Evolutionary conservation across 2,113 vertebrate genomes (phyloP).

Genomic region (Pavo muticus): DNA sequence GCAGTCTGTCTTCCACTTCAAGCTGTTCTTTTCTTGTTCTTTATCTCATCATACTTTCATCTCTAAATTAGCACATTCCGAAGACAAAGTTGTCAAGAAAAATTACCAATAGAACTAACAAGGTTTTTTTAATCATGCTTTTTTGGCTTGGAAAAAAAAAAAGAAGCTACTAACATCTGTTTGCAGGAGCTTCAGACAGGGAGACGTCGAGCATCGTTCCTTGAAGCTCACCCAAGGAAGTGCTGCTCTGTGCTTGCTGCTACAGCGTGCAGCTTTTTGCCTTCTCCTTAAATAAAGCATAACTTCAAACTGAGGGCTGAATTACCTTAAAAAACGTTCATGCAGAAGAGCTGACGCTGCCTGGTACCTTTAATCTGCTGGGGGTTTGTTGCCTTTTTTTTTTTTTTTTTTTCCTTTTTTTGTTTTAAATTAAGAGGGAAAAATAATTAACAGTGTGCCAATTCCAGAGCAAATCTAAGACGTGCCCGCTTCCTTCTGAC

Average conservation of each 20-base stretch:
- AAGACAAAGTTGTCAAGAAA: slow-evolving; percentile 46
- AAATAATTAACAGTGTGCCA: slow-evolving; percentile 3
- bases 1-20: neutral
- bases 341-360: neutral
- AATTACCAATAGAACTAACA: slow-evolving; percentile 4
- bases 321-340: neutral
- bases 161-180: slow-evolving; percentile 32
- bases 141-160: neutral
- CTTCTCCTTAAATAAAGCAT: neutral
- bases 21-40: neutral
- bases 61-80: slow-evolving; percentile 46
- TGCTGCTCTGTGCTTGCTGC: neutral
- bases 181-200: neutral
- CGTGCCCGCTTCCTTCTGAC: neutral
- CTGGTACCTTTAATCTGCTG: neutral
- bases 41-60: slow-evolving; percentile 45
- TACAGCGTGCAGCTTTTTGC: neutral
- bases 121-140: neutral
- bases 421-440: neutral
- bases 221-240: neutral
- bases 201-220: neutral
- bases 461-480: neutral
- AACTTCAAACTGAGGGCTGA: neutral
- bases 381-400: neutral
- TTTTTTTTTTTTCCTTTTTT: neutral